Conservation (phyloP, 2,888 invertebrate species). For the Teleiodes luculella region DNA sequence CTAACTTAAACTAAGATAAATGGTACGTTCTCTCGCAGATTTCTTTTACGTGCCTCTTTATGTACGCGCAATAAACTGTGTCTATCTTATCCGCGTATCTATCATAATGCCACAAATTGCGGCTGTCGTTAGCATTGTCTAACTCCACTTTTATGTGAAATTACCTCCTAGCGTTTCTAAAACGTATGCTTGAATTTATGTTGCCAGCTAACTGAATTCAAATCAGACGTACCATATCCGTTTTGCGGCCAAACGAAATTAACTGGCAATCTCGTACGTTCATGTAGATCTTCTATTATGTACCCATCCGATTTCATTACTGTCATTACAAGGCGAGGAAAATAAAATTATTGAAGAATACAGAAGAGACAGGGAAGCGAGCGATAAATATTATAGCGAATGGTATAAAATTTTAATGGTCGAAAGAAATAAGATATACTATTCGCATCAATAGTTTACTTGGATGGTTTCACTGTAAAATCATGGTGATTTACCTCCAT, state of each 20-base stretch:
- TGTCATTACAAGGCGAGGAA: not conserved
- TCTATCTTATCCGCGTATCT: constrained; percentile 16
- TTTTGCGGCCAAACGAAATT: constrained; percentile 4
- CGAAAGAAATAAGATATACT: too few relatives aligned
- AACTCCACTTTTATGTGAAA: constrained; percentile 16
- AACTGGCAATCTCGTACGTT: constrained; percentile 4
- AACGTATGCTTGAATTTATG: not conserved
- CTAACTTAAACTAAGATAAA: not conserved
- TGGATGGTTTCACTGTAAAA: too few relatives aligned
- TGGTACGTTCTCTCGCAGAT: constrained; percentile 3
- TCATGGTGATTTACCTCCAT: too few relatives aligned
- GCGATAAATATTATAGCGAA: too few relatives aligned
- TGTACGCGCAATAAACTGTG: constrained; percentile 16
- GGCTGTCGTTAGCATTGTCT: constrained; percentile 17
- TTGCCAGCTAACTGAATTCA: not conserved
- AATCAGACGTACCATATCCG: constrained; percentile 3
- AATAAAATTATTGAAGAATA: not conserved
- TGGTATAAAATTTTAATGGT: too few relatives aligned
- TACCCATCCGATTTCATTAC: constrained; percentile 3
- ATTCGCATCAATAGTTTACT: too few relatives aligned
- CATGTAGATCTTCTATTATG: not conserved
- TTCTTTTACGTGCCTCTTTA: constrained; percentile 15
- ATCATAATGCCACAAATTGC: constrained; percentile 15
- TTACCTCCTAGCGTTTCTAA: constrained; percentile 5
- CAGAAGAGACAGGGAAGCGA: too few relatives aligned